A percentile compares a stretch with the other conserved stretches of the same genome.
These are phyloP conservation scores for Sipha flava DNA, from an alignment of 1,140 invertebrate species.

Conservation along the genomic window DNA sequence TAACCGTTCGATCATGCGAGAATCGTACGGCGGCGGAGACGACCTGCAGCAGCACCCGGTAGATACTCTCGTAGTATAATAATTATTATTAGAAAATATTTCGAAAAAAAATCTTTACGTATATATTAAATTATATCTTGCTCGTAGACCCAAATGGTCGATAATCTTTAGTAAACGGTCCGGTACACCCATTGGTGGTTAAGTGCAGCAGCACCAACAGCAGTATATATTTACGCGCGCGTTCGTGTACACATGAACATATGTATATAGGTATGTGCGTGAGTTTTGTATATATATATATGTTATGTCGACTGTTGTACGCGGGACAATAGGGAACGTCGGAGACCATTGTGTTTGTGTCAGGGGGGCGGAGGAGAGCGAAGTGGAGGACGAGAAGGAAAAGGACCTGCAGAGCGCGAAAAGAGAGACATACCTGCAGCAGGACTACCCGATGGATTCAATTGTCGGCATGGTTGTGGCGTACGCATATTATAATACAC, in stretches of 20 bases:
- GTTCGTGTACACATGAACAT: no score
- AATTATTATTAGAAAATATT: no score
- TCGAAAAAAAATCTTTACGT: no score
- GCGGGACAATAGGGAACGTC: conserved; percentile 14
- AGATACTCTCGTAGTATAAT: no score
- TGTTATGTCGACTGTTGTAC: neutral
- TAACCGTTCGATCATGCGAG: no score
- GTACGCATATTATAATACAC: neutral
- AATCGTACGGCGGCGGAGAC: no score
- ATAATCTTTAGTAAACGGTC: neutral
- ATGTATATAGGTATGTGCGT: no score
- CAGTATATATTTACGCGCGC: neutral
- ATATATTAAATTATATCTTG: no score
- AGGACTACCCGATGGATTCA: neutral
- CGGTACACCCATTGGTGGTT: neutral
- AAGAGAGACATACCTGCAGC: conserved; percentile 9
- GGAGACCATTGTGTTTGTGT: conserved; percentile 5
- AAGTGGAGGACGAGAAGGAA: neutral
- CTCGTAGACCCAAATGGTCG: neutral
- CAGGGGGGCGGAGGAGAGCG: neutral
- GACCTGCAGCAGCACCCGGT: no score
- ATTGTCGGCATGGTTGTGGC: conserved; percentile 12
- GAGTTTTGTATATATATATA: neutral
- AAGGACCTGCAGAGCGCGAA: neutral
- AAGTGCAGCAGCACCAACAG: neutral